Percentiles rank a stretch among this genome's conserved stretches.
These are phyloP conservation scores for Trachurus trachurus DNA, from an alignment of 2,797 vertebrate species.

Conservation along the genomic window DNA sequence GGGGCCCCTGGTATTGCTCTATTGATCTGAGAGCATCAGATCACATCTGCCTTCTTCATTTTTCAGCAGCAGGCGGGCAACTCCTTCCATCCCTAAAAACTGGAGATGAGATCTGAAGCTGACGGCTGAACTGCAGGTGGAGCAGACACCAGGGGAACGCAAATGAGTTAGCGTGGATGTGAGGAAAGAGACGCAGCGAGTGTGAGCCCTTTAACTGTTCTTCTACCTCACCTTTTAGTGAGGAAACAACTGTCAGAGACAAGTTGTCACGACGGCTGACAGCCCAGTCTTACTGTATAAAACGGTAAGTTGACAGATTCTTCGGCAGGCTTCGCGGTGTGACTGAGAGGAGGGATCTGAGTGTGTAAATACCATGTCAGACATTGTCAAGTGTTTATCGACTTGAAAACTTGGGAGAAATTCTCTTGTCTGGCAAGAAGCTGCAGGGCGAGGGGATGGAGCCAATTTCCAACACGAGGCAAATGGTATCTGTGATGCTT, in stretches of 20 bases:
- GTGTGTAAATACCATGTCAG: conserved; percentile 59
- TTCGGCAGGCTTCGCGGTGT: conserved; percentile 32
- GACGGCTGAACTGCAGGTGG: conserved; percentile 67
- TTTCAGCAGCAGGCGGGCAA: conserved; percentile 32
- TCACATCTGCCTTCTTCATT: conserved; percentile 55
- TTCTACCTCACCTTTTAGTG: conserved; percentile 22
- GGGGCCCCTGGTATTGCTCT: conserved; percentile 42
- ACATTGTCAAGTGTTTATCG: conserved; percentile 55
- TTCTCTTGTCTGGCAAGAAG: conserved; percentile 30
- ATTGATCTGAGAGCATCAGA: conserved; percentile 69
- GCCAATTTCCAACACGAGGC: conserved; percentile 50
- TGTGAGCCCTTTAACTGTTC: conserved; percentile 33
- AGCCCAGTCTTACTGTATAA: conserved; percentile 43
- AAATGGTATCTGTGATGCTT: conserved; percentile 72
- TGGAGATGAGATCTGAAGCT: conserved; percentile 60
- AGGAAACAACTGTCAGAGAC: conserved; percentile 37
- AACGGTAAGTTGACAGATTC: conserved; percentile 45
- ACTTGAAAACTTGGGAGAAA: conserved; percentile 37
- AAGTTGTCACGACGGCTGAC: conserved; percentile 54
- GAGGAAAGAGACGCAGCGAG: conserved; percentile 9
- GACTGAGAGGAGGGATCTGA: conserved; percentile 39
- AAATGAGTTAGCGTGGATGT: conserved; percentile 19
- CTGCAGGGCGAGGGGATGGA: conserved; percentile 37
- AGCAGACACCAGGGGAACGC: conserved; percentile 37
- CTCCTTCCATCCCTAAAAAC: conserved; percentile 47